A percentile compares a stretch with the other conserved stretches of the same genome.
phyloP scores from a whole-genome alignment of 2,113 vertebrate genomes.

The Dinomys branickii region DNA sequence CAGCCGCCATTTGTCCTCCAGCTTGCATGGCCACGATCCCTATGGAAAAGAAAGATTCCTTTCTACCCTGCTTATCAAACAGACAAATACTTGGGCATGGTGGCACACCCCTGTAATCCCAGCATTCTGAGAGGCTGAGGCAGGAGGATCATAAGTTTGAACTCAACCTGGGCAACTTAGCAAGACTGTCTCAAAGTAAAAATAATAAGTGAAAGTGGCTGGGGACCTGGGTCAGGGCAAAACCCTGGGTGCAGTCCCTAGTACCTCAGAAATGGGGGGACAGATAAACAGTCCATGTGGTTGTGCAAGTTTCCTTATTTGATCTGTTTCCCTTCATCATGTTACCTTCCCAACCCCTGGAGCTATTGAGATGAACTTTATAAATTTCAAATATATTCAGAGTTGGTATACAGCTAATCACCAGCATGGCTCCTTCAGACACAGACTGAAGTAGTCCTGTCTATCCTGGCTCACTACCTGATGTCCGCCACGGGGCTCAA shows the following conservation, averaged over 20 bases:
- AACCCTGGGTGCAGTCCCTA: neutral
- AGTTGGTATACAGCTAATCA: neutral
- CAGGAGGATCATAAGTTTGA: neutral
- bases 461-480: accelerated
- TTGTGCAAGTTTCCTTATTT: neutral
- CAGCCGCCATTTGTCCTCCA: neutral
- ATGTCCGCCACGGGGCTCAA: neutral
- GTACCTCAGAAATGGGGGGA: neutral
- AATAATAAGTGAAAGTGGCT: neutral
- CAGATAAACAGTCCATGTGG: neutral
- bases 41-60: neutral
- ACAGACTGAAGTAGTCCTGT: neutral
- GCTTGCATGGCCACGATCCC: neutral
- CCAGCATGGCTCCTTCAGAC: neutral
- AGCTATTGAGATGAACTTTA: neutral
- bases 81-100: neutral
- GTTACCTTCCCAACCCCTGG: neutral
- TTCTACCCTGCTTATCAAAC: neutral
- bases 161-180: neutral
- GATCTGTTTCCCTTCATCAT: neutral
- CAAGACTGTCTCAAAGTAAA: neutral
- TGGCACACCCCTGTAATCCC: neutral
- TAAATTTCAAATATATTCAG: neutral
- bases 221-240: neutral
- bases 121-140: neutral